These are phyloP conservation scores for Python bivittatus DNA, from an alignment of 2,113 vertebrate genomes.

Conservation along the genomic window DNA sequence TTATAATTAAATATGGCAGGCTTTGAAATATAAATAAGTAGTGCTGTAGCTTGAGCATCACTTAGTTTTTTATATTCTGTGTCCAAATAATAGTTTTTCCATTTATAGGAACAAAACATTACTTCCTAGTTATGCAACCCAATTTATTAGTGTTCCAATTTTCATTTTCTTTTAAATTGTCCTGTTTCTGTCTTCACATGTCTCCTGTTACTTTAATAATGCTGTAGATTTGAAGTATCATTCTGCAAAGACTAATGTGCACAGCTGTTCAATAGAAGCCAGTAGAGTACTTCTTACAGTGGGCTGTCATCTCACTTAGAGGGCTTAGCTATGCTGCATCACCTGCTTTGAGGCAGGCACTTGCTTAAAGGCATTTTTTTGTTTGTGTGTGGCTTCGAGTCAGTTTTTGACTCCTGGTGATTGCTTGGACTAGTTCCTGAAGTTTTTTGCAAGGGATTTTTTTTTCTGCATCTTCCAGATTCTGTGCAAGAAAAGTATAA, in stretches of 20 bases:
- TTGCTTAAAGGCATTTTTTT: background rate
- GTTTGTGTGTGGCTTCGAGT: background rate
- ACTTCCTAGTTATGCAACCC: background rate
- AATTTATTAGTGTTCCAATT: background rate
- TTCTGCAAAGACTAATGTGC: background rate
- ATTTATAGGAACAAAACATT: background rate
- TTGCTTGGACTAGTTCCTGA: background rate
- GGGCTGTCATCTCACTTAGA: background rate
- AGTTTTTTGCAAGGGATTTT: background rate
- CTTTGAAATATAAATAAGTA: background rate
- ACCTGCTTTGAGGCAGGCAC: background rate
- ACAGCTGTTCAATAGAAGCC: background rate
- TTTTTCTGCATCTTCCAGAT: background rate
- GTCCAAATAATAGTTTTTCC: background rate
- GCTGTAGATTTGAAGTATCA: background rate
- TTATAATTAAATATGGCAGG: background rate
- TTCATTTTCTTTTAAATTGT: conserved; percentile 21
- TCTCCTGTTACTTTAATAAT: background rate
- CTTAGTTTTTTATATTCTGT: background rate
- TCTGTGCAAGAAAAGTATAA: background rate
- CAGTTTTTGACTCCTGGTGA: background rate
- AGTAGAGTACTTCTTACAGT: background rate
- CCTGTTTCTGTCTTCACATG: conserved; percentile 20
- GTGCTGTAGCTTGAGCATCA: background rate
- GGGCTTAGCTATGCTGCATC: too few species aligned